These are phyloP conservation scores for Ormyrus pomaceus DNA, from an alignment of 2,888 invertebrate species.

Conservation along the genomic window DNA sequence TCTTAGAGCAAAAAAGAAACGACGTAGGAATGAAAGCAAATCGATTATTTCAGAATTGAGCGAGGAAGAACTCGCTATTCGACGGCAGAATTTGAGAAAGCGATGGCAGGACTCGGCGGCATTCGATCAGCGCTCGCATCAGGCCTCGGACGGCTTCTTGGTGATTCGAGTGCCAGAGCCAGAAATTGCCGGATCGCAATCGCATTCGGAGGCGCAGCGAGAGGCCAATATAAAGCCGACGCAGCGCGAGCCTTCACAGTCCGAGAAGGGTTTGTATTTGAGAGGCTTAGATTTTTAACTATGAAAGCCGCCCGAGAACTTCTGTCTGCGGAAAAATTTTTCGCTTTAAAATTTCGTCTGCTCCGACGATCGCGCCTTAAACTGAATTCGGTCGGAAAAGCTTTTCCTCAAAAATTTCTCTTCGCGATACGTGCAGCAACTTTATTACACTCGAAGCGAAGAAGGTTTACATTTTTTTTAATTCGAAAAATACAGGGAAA, in stretches of 20 bases:
- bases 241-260: constrained; percentile 71
- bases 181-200: constrained; percentile 68
- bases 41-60: constrained; percentile 37
- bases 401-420: no score
- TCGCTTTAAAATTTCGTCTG: no score
- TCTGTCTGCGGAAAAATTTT: no score
- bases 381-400: no score
- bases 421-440: no score
- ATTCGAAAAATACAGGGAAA: no score
- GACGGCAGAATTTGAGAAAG: constrained; percentile 66
- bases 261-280: constrained; percentile 69
- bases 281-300: not conserved
- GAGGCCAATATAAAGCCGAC: constrained; percentile 69
- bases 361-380: no score
- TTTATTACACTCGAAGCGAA: no score
- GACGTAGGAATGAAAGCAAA: not conserved
- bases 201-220: constrained; percentile 70
- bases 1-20: no score
- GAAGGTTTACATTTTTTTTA: no score
- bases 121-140: constrained; percentile 51
- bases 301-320: no score
- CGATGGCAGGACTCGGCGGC: constrained; percentile 64
- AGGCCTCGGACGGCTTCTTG: constrained; percentile 61
- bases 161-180: constrained; percentile 72
- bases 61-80: constrained; percentile 38